A percentile compares a stretch with the other conserved stretches of the same genome.
Conservation (phyloP, 1,140 invertebrate species). For the Piezodorus guildinii region DNA sequence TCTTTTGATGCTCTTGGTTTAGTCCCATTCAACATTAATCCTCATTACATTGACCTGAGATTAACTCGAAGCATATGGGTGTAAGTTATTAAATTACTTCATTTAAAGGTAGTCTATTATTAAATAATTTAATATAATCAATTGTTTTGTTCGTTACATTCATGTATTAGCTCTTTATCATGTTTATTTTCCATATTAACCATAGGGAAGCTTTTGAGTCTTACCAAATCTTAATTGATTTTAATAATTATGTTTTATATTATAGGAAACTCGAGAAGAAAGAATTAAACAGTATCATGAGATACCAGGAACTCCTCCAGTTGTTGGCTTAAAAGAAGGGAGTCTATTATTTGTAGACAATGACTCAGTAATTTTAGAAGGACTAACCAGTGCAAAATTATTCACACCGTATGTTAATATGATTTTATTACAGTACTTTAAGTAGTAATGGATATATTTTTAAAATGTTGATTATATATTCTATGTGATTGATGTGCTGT, state of each 20-base stretch:
- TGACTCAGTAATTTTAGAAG: slow-evolving; percentile 45
- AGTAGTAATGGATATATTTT: too few species aligned
- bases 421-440: too few species aligned
- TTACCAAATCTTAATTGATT: neutral
- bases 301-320: slow-evolving; percentile 41
- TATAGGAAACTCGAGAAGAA: slow-evolving; percentile 46
- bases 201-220: neutral
- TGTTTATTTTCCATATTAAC: too few species aligned
- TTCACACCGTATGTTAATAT: slow-evolving; percentile 46
- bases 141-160: too few species aligned
- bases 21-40: slow-evolving; percentile 76
- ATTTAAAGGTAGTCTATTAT: too few species aligned
- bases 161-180: too few species aligned
- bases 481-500: too few species aligned
- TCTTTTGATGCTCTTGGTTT: slow-evolving; percentile 57
- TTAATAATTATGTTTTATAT: slow-evolving; percentile 19
- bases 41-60: slow-evolving; percentile 62
- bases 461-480: too few species aligned
- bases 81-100: slow-evolving; percentile 37
- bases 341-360: slow-evolving; percentile 49
- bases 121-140: too few species aligned
- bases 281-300: slow-evolving; percentile 55
- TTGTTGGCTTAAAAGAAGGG: slow-evolving; percentile 61
- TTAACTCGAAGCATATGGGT: slow-evolving; percentile 54
- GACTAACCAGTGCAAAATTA: slow-evolving; percentile 47